Evolutionary conservation across 2,888 invertebrate species (phyloP), one percentile per base, ranked within the genome.

Genomic region (Idaea aversata): DNA sequence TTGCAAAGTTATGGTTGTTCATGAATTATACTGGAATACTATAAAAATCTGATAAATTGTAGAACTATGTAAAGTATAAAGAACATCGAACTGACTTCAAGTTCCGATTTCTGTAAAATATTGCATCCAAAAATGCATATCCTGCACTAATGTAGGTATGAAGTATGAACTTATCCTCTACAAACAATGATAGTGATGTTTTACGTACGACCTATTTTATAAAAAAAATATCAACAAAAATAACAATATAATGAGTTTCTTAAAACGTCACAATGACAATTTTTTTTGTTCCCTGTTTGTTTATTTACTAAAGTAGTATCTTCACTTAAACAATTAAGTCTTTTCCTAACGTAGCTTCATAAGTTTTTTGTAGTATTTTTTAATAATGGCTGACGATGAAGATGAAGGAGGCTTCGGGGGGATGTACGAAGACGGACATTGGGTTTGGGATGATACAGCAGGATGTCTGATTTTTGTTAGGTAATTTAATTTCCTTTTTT

Each of bases 401-500:
- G 91, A 91, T 3, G 91, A 91, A 71, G 87, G 80, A 15, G 77
- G 64, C 0, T 89, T 88, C 66, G 88, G 87, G 34, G 91, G 90
- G 13, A 61, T 85, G 61, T 92, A 85, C 68, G 91, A 91, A 71
- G 81, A 90, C 71, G 94, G 94, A 0, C 91, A 91, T 72, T 94
- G 94, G 94, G 77, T 75, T 6, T 94, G 94, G 94, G 91, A 93
- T 67, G 90, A 93, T 0, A 64, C 61, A 16, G 67, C 69, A 3
- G 72, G 79, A 59, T 76, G 73, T 38, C 74, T 93, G 65, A 65
- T 79, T 63, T 93, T 90, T 78, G 70, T 88, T 35, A 91, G 91
- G 92, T 90, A 70, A 59, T 38, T 62, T 62, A 13, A 7, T 57
- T 15, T n/a, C 10, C 25, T 36, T 6, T 59, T 6, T 59, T 5